phyloP scores from a whole-genome alignment of 2,797 vertebrate species.

The Smutsia temminckii region DNA sequence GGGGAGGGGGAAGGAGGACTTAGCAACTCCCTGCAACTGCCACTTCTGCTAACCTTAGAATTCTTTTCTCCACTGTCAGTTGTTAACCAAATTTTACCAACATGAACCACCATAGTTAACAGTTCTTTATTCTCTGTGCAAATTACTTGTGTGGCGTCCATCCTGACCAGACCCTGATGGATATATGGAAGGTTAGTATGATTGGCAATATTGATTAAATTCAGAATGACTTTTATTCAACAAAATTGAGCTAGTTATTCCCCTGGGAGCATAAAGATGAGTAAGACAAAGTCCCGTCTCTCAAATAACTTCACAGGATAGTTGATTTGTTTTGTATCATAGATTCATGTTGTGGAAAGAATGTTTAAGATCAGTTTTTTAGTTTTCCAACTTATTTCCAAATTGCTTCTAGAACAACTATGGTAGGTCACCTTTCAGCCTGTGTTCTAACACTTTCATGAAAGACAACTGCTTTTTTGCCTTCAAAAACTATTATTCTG shows the following conservation, averaged over 20 bases:
- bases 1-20: no score
- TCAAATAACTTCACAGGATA: not conserved
- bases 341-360: not conserved
- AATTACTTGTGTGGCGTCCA: not conserved
- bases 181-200: not conserved
- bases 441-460: not conserved
- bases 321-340: not conserved
- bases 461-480: not conserved
- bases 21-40: not conserved
- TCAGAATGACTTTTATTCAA: not conserved
- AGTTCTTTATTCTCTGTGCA: not conserved
- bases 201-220: not conserved
- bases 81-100: not conserved
- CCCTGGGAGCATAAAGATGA: not conserved
- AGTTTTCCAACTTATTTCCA: not conserved
- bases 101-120: not conserved
- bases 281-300: not conserved
- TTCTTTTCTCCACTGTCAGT: not conserved
- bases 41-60: not conserved
- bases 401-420: not conserved
- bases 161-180: not conserved
- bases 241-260: not conserved
- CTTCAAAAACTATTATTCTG: not conserved
- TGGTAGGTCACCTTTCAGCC: not conserved
- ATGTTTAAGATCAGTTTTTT: not conserved